Base-by-base conservation (phyloP, 2,113 vertebrate genomes). In the Tretioscincus oriximinensis region DNA sequence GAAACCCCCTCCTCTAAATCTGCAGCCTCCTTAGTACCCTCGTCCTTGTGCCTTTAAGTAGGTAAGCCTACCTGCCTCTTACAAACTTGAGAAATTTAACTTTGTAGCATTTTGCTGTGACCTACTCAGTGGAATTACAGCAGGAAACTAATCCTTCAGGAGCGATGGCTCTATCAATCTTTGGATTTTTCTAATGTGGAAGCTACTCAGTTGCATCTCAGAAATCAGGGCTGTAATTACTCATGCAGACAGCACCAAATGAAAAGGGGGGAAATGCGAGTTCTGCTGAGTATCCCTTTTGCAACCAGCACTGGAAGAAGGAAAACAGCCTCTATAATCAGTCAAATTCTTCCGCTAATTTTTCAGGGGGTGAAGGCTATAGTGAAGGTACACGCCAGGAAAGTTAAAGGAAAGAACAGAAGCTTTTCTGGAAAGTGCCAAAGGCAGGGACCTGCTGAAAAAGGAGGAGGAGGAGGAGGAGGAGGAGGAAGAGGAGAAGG, bases 201-300 rank as follows among this genome's bases (percentile, higher is more conserved):
- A 96, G 95, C 96, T 95, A 94, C 94, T 96, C 95, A 95, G 97
- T 96, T 95, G 95, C 96, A 97, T 97, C 96, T 99, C 96, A 97
- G 96, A 97, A 97, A 97, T 98, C 97, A 97, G 94, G 93, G 93
- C 95, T 95, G 97, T 96, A 98, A 99, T 98, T 99, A 98, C 96
- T 98, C 97, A 98, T 97, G 97, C 96, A 97, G 96, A 96, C 96
- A 97, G 96, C 95, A 96, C 96, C 95, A 97, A 95, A 95, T 96
- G 96, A 96, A 97, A 96, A 95, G 71, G 20, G 91, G 95, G 95
- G 96, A 97, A 96, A 96, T 87, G 93, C 95, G 88, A 94, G 95
- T 98, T 98, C 96, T 98, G 98, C 97, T 98, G 97, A 98, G 96
- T 97, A 95, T 97, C 94, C 94, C 95, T 96, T 99, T 99, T 96